phyloP scores from a whole-genome alignment of 2,888 invertebrate genomes.

The Apodemia duryi region DNA sequence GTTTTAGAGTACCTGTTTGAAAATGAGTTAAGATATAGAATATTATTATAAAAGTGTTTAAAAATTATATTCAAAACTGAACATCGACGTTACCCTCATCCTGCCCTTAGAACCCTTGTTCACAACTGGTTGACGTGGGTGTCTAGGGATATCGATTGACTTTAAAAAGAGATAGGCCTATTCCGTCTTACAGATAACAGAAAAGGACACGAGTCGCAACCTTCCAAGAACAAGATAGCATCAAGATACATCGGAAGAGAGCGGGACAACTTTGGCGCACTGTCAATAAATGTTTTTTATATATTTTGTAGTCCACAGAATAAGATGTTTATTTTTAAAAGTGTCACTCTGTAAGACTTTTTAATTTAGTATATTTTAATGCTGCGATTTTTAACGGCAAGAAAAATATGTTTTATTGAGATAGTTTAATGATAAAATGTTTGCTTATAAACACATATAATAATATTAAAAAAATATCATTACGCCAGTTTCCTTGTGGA shows the following conservation, averaged over 20 bases:
- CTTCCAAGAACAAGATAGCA: slow-evolving; percentile 76
- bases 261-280: slow-evolving; percentile 61
- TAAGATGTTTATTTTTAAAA: not conserved
- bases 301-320: not conserved
- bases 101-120: slow-evolving; percentile 36
- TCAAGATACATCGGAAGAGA: slow-evolving; percentile 50
- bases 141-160: slow-evolving; percentile 67
- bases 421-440: too few relatives aligned
- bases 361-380: too few relatives aligned
- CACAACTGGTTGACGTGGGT: slow-evolving; percentile 58
- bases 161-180: slow-evolving; percentile 44
- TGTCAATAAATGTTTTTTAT: slow-evolving; percentile 49
- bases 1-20: too few relatives aligned
- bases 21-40: too few relatives aligned
- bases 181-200: slow-evolving; percentile 16
- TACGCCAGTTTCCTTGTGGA: too few relatives aligned
- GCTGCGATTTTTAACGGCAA: too few relatives aligned
- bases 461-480: too few relatives aligned
- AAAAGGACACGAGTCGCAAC: slow-evolving; percentile 42
- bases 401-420: too few relatives aligned
- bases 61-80: slow-evolving; percentile 23
- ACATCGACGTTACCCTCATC: slow-evolving; percentile 39
- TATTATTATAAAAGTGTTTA: not conserved
- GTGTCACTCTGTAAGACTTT: too few relatives aligned
- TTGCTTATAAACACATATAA: too few relatives aligned